Conservation (phyloP, 2,113 vertebrate species). For the Alethe diademata region DNA sequence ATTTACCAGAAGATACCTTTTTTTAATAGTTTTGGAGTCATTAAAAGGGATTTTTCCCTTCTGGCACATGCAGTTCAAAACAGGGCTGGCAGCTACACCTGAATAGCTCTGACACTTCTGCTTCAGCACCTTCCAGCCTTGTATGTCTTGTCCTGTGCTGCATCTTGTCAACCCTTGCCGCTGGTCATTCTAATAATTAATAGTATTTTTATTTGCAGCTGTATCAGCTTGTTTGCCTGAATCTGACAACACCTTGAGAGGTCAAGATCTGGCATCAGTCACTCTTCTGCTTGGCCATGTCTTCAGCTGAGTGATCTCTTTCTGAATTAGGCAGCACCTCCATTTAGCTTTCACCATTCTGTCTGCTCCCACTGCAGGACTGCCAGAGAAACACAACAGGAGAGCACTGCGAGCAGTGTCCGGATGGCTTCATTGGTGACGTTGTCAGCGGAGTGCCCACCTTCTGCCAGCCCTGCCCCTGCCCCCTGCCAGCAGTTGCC, state of each 20-base stretch:
- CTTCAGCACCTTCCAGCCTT: background rate
- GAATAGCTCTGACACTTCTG: background rate
- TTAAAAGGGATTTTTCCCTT: background rate
- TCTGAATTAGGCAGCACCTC: background rate
- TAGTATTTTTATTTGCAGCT: background rate
- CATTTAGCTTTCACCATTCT: background rate
- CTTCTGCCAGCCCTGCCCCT: conserved; percentile 86
- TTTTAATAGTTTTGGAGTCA: background rate
- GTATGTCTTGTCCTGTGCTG: background rate
- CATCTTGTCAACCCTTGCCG: background rate
- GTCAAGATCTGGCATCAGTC: background rate
- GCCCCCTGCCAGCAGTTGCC: conserved; percentile 82
- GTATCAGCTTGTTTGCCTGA: background rate
- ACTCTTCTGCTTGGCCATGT: background rate
- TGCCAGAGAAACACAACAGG: conserved; percentile 89
- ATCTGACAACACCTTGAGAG: background rate
- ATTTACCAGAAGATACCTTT: background rate
- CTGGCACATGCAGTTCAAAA: background rate
- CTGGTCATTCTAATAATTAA: background rate
- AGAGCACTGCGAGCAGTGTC: conserved; percentile 88
- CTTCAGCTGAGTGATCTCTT: background rate
- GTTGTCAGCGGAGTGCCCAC: conserved; percentile 51
- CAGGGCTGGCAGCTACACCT: background rate
- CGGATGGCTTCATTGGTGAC: conserved; percentile 80
- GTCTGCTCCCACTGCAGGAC: conserved; percentile 71